Percentiles rank a stretch among this genome's conserved stretches.
phyloP scores from a whole-genome alignment of 2,888 invertebrate species.

The Drosophila dives region DNA sequence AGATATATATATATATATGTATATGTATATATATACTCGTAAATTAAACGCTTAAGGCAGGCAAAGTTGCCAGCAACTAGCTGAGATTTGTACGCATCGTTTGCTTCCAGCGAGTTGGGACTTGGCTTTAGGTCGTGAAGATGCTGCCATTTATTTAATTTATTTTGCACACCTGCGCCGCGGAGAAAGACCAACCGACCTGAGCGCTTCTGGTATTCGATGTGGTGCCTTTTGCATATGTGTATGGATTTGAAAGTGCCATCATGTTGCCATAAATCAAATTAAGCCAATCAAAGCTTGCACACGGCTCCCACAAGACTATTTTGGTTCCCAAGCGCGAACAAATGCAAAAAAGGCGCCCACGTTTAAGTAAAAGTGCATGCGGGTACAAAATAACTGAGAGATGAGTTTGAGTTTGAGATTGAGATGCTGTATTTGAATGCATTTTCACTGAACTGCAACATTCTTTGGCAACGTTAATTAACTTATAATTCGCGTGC shows the following conservation, averaged over 20 bases:
- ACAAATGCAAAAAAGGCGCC: slow-evolving; percentile 45
- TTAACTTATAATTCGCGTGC: slow-evolving; percentile 73
- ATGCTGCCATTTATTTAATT: slow-evolving; percentile 66
- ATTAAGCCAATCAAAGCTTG: slow-evolving; percentile 69
- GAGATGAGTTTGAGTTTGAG: slow-evolving; percentile 3
- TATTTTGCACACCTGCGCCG: slow-evolving; percentile 80
- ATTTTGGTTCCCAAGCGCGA: slow-evolving; percentile 50
- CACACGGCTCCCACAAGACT: slow-evolving; percentile 50
- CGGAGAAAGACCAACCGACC: slow-evolving; percentile 35
- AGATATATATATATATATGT: background rate
- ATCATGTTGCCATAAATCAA: slow-evolving; percentile 64
- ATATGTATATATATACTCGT: slow-evolving; percentile 5
- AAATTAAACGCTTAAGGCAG: slow-evolving; percentile 32
- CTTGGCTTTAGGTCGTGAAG: slow-evolving; percentile 35
- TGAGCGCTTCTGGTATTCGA: slow-evolving; percentile 66
- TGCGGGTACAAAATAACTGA: slow-evolving; percentile 20
- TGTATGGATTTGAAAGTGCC: slow-evolving; percentile 54
- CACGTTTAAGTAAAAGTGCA: slow-evolving; percentile 55
- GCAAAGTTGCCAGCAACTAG: slow-evolving; percentile 28
- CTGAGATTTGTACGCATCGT: slow-evolving; percentile 54
- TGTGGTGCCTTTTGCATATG: slow-evolving; percentile 60
- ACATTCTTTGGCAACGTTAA: slow-evolving; percentile 63
- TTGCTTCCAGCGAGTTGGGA: slow-evolving; percentile 16
- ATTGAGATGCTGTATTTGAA: slow-evolving; percentile 39
- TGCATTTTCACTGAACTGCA: slow-evolving; percentile 60